A percentile compares a stretch with the other conserved stretches of the same genome.
phyloP scores from a whole-genome alignment of 2,113 vertebrate species.

The Leucosticte australis region DNA sequence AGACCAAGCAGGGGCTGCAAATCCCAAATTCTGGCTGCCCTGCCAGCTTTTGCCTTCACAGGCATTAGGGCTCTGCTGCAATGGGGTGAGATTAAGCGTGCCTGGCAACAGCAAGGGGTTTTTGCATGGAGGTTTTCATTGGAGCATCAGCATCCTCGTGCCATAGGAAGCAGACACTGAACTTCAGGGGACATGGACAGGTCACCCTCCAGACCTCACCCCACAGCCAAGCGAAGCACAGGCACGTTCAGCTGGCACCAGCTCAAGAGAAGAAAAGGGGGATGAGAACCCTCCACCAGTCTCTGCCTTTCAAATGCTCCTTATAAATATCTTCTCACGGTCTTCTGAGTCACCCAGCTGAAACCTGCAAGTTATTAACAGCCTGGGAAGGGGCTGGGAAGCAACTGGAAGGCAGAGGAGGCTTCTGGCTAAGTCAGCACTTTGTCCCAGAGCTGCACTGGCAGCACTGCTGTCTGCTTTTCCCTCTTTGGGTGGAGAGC shows the following conservation, averaged over 20 bases:
- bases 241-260: background rate
- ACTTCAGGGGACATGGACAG: background rate
- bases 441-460: background rate
- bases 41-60: background rate
- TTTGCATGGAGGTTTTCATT: background rate
- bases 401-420: background rate
- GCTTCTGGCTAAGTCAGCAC: background rate
- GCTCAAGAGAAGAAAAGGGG: background rate
- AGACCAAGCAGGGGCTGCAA: background rate
- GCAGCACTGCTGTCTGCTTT: background rate
- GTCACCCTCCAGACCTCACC: background rate
- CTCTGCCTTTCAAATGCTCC: background rate
- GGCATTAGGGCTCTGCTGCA: background rate
- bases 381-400: background rate
- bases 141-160: background rate
- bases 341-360: conserved; percentile 46
- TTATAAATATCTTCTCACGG: conserved; percentile 13
- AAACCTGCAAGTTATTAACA: background rate
- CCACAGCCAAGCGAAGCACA: no score
- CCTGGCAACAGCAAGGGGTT: background rate
- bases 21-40: background rate
- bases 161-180: rapidly evolving
- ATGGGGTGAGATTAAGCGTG: background rate
- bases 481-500: background rate
- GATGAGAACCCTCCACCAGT: background rate